Evolutionary conservation across 2,888 invertebrate species (phyloP), one percentile per base, ranked within the genome.

Genomic region (Cataglyphis albicans): DNA sequence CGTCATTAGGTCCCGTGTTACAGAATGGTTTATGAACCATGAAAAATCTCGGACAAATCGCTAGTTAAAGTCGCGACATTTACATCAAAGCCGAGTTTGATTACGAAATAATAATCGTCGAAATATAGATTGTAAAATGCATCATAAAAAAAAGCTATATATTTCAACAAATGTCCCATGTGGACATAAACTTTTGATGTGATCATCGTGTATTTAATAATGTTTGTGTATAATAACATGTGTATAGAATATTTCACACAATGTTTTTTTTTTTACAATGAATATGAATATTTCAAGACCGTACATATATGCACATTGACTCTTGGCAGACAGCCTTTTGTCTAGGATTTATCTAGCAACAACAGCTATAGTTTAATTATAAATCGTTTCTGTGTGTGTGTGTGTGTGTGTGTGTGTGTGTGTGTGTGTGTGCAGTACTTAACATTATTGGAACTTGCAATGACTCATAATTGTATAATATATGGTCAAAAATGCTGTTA

Each of bases 311-410:
- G 35, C 35, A 18, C 25, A 68, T n/a, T 52, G n/a, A 38, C 21
- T 21, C n/a, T 73, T 84, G 87, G 80, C 81, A 65, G 61, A 32
- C 80, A 75, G 44, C 76, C 67, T 35, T 88, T 89, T 84, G 92
- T 92, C 91, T 92, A 90, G 89, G 90, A 90, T 88, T 87, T 84
- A 91, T 92, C 90, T 92, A 88, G 75, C 74, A 61, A 72, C 73
- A 29, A 57, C 64, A 57, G 61, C 65, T 48, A 85, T 80, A 75
- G 85, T 90, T 90, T 91, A 91, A 89, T 89, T 87, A 86, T 87
- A 89, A 88, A 73, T 29, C 29, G 2, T 67, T 6, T 32, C 5
- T 3, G 5, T 32, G 6, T 32, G 32, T 32, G 21, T 21, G 21
- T 21, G 21, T 21, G 21, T 21, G 21, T 21, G 21, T 21, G 21